Evolutionary conservation across 1,140 invertebrate genomes (phyloP).

Genomic region (Drosophila tsacasi): DNA sequence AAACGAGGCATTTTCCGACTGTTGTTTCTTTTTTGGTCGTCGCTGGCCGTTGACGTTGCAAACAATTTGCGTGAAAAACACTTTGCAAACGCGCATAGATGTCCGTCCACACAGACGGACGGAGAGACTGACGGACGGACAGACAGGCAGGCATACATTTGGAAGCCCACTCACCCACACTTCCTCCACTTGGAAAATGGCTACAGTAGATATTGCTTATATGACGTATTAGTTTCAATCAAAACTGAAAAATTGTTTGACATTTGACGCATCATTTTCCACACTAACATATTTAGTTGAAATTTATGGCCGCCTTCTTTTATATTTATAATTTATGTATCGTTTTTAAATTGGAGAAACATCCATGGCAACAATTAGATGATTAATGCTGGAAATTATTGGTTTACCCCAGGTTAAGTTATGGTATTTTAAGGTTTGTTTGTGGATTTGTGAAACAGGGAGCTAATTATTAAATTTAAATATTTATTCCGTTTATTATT

Average conservation of each 20-base stretch:
- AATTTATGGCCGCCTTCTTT: conserved; percentile 24
- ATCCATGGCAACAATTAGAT: not conserved
- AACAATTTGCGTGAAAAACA: conserved; percentile 71
- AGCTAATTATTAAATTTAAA: no score
- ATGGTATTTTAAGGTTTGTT: not conserved
- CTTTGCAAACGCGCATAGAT: conserved; percentile 29
- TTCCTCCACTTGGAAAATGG: conserved; percentile 9
- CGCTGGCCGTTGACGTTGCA: conserved; percentile 57
- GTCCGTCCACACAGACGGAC: conserved; percentile 17
- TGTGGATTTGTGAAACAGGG: not conserved
- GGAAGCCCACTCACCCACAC: conserved; percentile 35
- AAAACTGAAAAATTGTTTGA: conserved; percentile 15
- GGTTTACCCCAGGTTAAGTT: not conserved
- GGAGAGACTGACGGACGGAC: conserved; percentile 5
- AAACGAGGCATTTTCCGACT: conserved; percentile 18
- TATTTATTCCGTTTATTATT: no score
- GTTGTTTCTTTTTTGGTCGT: conserved; percentile 38
- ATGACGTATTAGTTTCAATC: conserved; percentile 28
- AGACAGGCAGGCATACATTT: conserved; percentile 9
- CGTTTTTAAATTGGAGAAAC: conserved; percentile 5
- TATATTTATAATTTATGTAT: conserved; percentile 20
- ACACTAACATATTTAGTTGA: not conserved
- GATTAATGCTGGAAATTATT: not conserved
- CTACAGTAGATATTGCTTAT: conserved; percentile 31
- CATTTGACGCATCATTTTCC: conserved; percentile 14